Base-by-base conservation (phyloP, 2,797 vertebrate species). In the Enteromius anoplus region DNA sequence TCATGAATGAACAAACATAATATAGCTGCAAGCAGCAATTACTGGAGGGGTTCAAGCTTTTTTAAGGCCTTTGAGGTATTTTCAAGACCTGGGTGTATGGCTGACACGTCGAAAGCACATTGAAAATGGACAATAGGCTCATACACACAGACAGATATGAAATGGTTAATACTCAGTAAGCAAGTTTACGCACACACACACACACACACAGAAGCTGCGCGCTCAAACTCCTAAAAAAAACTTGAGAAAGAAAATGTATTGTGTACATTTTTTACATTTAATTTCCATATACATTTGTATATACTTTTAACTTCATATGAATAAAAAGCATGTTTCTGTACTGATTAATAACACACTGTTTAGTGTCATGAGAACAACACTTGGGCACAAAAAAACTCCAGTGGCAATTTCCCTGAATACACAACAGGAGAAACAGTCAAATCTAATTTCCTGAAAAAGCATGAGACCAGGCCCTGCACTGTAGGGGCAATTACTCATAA, bases 361-460 rank as follows among this genome's bases (percentile, higher is more conserved):
- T 21, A 65, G 49, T 66, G n/a, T 53, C 60, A 66, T 49, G n/a
- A 75, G 70, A 34, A 26, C 8, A 65, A 32, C 70, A 73, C 70
- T 8, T 58, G 15, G 55, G 37, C 3, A 45, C 58, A 32, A 60
- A 68, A 80, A 83, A 76, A 77, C 49, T 34, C 81, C 49, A 70
- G 19, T n/a, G 51, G 37, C 23, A 60, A 37, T 70, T 83, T 69
- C 64, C 37, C 81, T 60, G 51, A 83, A 47, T 60, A 21, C 37
- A 11, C 58, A 4, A 32, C 42, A 32, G 34, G 47, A 65, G 32
- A 75, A 66, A 82, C 4, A 32, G 10, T 66, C 0, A 78, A 78
- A 85, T 73, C 49, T 66, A 58, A 73, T 82, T 81, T 78, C 47
- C 80, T n/a, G 26, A n/a, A 19, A 51, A 65, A 47, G 26, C 64